Base-by-base conservation (phyloP, 2,113 vertebrate genomes). In the Polyodon spathula region DNA sequence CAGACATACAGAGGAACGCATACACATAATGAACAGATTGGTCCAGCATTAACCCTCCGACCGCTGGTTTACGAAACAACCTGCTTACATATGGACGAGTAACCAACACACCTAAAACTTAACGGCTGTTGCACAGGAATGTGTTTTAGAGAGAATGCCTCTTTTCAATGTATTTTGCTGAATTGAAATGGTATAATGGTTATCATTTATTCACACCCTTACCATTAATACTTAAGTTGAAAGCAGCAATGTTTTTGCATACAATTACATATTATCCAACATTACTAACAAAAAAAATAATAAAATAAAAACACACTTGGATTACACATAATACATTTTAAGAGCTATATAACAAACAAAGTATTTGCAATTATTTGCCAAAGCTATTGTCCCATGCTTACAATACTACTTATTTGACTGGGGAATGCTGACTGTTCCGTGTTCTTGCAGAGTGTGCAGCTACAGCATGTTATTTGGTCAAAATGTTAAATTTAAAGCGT, bases 161-260 rank as follows among this genome's bases (percentile, higher is more conserved):
- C 43, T 44, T 44, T 44, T n/a, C n/a, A 8, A 8, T 44, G 7
- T 8, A 44, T 44, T 8, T 4, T 43, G 37, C 40, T 40, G 7
- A 41, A 38, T 10, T 27, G 63, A 68, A 43, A 55, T 68, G 52
- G 56, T 59, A 68, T 71, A 68, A 68, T 67, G 71, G 68, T 62
- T 68, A 67, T 71, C 71, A 68, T 58, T 76, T 62, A 70, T 58
- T 71, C 63, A 52, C 8, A 7, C 39, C 40, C 62, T 70, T 57
- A 65, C 66, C 66, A 68, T 71, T 68, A 75, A 71, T 69, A 75
- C 63, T 65, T 79, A 50, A 63, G 73, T 67, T 68, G 74, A 78
- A 81, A 85, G 79, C 80, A 84, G 81, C 79, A 76, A 71, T 80
- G 79, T 56, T 82, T 73, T 74, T 63, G 66, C 76, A 79, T 71